These are phyloP conservation scores for Lynx canadensis DNA, from an alignment of 2,113 vertebrate species.

Conservation along the genomic window DNA sequence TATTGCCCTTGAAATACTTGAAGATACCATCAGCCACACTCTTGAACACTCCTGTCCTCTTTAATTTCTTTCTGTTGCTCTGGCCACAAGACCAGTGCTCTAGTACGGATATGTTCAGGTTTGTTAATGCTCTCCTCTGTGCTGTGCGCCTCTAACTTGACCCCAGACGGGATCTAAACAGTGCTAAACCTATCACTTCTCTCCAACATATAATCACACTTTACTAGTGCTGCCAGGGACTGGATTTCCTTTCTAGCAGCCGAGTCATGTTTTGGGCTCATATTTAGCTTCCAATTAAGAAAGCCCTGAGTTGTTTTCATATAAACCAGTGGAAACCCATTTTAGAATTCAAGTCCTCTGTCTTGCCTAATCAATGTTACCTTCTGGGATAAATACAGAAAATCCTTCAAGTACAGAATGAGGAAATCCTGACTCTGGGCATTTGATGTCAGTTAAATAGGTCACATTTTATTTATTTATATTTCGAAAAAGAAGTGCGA, in stretches of 20 bases:
- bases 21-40: neutral
- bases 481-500: neutral
- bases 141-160: neutral
- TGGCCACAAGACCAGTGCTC: neutral
- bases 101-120: neutral
- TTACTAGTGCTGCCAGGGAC: neutral
- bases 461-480: neutral
- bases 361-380: constrained; percentile 31
- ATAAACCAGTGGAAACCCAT: constrained; percentile 38
- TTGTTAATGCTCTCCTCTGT: neutral
- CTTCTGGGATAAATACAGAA: constrained; percentile 24
- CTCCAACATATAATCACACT: neutral
- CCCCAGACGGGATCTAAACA: neutral
- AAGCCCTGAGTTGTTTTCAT: constrained; percentile 15
- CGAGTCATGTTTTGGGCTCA: neutral
- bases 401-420: neutral
- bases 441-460: neutral
- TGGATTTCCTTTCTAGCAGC: neutral
- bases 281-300: constrained; percentile 2
- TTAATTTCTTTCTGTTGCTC: neutral
- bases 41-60: neutral
- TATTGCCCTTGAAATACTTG: neutral
- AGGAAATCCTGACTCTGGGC: neutral
- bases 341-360: constrained; percentile 51
- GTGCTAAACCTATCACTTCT: neutral